A percentile compares a stretch with the other conserved stretches of the same genome.
Evolutionary conservation across 1,140 invertebrate genomes (phyloP).

Genomic region (Periplaneta americana): DNA sequence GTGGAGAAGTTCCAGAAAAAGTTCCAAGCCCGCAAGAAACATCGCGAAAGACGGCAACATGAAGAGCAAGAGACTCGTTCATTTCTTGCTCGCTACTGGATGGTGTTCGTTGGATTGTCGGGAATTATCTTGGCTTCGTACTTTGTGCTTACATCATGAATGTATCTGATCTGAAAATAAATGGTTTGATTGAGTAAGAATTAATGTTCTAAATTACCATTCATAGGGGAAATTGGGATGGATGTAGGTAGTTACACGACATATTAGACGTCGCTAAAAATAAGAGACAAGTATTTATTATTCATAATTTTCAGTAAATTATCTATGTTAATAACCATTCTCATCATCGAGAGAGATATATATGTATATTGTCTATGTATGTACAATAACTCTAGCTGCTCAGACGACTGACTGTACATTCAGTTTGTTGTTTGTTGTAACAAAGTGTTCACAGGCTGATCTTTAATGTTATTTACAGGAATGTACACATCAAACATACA

Average conservation of each 20-base stretch:
- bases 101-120: not conserved
- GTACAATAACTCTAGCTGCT: not conserved
- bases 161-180: not conserved
- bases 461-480: not conserved
- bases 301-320: not conserved
- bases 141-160: not conserved
- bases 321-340: not conserved
- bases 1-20: slow-evolving; percentile 68
- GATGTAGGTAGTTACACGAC: not conserved
- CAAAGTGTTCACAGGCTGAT: not conserved
- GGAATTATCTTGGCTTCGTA: not conserved
- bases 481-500: not conserved
- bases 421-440: not conserved
- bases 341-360: not conserved
- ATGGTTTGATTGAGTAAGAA: not conserved
- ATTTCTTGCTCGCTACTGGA: slow-evolving; percentile 1
- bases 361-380: not conserved
- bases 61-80: slow-evolving; percentile 6
- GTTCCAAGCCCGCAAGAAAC: slow-evolving; percentile 52
- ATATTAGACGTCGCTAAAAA: not conserved
- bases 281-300: not conserved
- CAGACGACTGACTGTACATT: not conserved
- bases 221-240: not conserved
- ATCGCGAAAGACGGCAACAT: slow-evolving; percentile 33
- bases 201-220: not conserved